Percentiles rank a stretch among this genome's conserved stretches.
phyloP scores from a whole-genome alignment of 2,888 invertebrate genomes.

The Brassicogethes aeneus region DNA sequence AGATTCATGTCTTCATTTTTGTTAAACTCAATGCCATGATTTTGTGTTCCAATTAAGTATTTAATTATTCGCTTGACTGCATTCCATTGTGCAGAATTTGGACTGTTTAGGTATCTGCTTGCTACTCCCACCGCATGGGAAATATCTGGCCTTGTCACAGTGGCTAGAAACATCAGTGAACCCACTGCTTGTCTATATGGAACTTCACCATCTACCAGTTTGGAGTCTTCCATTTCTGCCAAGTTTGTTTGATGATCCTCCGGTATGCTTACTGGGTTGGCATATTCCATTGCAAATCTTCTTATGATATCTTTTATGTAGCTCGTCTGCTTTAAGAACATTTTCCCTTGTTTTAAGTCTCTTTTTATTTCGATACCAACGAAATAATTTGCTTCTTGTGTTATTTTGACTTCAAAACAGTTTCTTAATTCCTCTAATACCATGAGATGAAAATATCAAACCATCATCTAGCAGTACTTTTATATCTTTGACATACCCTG shows the following conservation, averaged over 20 bases:
- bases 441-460: neutral
- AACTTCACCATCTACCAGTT: constrained; percentile 1
- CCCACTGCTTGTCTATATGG: constrained; percentile 17
- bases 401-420: constrained; percentile 5
- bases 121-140: no score
- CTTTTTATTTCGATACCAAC: constrained; percentile 9
- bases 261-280: constrained; percentile 4
- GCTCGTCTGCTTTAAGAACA: no score
- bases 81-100: neutral
- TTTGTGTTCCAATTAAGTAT: constrained; percentile 1
- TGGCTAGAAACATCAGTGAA: constrained; percentile 16
- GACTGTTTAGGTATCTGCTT: no score
- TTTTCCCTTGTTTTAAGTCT: neutral
- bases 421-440: neutral
- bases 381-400: constrained; percentile 1
- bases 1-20: constrained; percentile 9
- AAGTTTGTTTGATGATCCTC: constrained; percentile 1
- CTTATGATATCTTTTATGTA: neutral
- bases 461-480: neutral
- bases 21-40: no score
- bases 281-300: neutral
- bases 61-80: neutral
- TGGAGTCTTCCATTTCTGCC: neutral
- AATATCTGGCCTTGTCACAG: no score
- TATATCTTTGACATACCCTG: neutral